Base-by-base conservation (phyloP, 2,797 vertebrate species). In the Amblyraja radiata region DNA sequence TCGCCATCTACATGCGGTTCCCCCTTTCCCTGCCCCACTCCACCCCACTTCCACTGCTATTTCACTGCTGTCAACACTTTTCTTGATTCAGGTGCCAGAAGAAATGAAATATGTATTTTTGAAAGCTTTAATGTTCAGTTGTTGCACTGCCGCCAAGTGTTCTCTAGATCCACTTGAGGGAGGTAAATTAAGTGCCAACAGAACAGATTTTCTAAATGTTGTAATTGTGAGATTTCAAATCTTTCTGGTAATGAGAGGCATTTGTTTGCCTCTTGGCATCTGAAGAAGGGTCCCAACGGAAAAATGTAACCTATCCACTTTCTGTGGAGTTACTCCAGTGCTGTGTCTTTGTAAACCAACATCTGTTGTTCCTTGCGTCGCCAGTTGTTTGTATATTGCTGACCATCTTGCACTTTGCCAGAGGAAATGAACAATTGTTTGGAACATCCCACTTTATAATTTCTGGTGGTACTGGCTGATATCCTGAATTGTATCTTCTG, bases 131-230 rank as follows among this genome's bases (percentile, higher is more conserved):
- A n/a, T 92, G 25, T 14, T 92, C 90, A 92, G 46, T 25, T 63
- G 54, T 92, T 39, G 39, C 73, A 36, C 58, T 76, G 71, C 39
- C 90, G 71, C 39, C 90, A 92, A 92, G 25, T 16, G 71, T 92
- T 14, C 73, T 36, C 10, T 6, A 39, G 90, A 92, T 39, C 36
- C 21, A 92, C 39, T 25, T 92, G 90, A 39, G 36, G 23, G 23
- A 92, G 4, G 13, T 76, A 92, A 10, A 58, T 74, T 36, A 74
- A 92, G 28, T 76, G 68, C 13, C 90, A 92, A 58, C 39, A 76
- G 46, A 25, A 74, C 11, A 90, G 32, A 21, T 76, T 76, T 74
- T 74, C 46, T n/a, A 18, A 39, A 74, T 76, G 39, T 58, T 54
- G 46, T 46, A 88, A 46, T 46, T 90, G n/a, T n/a, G 32, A 71